Evolutionary conservation across 2,113 vertebrate species (phyloP).

Genomic region (Thamnaconus septentrionalis): DNA sequence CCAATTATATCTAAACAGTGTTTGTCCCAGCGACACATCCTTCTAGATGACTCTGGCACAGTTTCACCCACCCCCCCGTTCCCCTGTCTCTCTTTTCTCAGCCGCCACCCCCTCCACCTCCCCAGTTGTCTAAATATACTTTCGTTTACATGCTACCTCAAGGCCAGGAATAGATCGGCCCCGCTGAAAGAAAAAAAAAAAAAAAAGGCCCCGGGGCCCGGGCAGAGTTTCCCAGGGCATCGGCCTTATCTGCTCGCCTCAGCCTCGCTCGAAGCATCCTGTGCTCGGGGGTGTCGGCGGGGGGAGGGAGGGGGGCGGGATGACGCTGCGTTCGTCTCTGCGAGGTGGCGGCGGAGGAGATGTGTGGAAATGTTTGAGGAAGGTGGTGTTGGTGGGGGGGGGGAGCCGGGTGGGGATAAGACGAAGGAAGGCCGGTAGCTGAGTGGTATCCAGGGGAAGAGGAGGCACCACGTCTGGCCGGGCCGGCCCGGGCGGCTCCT

Average conservation of each 20-base stretch:
- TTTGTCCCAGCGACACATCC: slow-evolving; percentile 74
- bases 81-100: slow-evolving; percentile 36
- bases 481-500: slow-evolving; percentile 38
- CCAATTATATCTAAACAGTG: slow-evolving; percentile 74
- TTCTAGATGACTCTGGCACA: slow-evolving; percentile 67
- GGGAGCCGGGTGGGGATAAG: slow-evolving; percentile 50
- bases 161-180: slow-evolving; percentile 73
- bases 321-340: slow-evolving; percentile 67
- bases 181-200: slow-evolving; percentile 59
- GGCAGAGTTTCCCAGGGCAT: slow-evolving; percentile 81
- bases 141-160: slow-evolving; percentile 72
- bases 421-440: slow-evolving; percentile 54
- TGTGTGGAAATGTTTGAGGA: slow-evolving; percentile 72
- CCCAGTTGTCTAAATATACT: slow-evolving; percentile 70
- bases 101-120: slow-evolving; percentile 29
- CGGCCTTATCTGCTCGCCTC: slow-evolving; percentile 78
- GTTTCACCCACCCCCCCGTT: slow-evolving; percentile 37
- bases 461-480: slow-evolving; percentile 52
- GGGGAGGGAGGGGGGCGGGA: slow-evolving; percentile 70
- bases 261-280: slow-evolving; percentile 76
- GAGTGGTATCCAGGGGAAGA: slow-evolving; percentile 54
- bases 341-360: slow-evolving; percentile 62
- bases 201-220: slow-evolving; percentile 43
- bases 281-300: slow-evolving; percentile 68
- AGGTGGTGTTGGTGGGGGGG: slow-evolving; percentile 58